Evolutionary conservation across 1,140 invertebrate genomes (phyloP).

Genomic region (Helicorthomorpha holstii): DNA sequence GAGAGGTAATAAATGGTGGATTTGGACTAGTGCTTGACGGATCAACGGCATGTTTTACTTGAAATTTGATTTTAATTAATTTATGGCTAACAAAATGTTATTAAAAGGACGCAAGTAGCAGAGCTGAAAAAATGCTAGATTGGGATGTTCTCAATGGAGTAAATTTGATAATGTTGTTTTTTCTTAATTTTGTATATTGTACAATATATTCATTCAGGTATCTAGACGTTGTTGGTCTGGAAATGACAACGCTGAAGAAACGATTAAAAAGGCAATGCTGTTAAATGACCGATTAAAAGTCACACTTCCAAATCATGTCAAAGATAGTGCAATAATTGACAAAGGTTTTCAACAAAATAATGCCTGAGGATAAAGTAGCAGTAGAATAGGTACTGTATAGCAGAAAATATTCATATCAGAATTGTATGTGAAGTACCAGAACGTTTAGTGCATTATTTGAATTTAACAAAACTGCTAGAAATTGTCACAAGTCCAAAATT

Average conservation of each 20-base stretch:
- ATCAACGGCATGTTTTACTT: constrained; percentile 20
- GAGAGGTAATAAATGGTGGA: constrained; percentile 50
- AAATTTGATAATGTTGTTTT: not conserved
- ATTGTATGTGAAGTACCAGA: no score
- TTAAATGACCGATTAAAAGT: constrained; percentile 28
- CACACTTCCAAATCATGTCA: constrained; percentile 30
- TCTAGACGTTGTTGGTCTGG: constrained; percentile 24
- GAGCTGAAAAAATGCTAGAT: constrained; percentile 33
- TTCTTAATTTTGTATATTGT: not conserved
- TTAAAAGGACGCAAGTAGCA: constrained; percentile 28
- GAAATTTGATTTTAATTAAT: not conserved
- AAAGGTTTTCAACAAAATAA: not conserved
- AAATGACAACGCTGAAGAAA: constrained; percentile 33
- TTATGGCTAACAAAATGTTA: constrained; percentile 16
- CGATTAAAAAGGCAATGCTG: constrained; percentile 34
- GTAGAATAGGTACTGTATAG: no score
- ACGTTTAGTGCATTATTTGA: no score
- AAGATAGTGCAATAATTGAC: constrained; percentile 3
- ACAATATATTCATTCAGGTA: constrained; percentile 2
- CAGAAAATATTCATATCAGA: no score
- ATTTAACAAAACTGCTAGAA: no score
- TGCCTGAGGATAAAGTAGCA: no score
- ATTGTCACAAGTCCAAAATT: no score
- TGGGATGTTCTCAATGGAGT: constrained; percentile 54
- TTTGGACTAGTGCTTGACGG: constrained; percentile 51